Evolutionary conservation across 2,888 invertebrate species (phyloP).

Genomic region (Xestia rhomboidea): DNA sequence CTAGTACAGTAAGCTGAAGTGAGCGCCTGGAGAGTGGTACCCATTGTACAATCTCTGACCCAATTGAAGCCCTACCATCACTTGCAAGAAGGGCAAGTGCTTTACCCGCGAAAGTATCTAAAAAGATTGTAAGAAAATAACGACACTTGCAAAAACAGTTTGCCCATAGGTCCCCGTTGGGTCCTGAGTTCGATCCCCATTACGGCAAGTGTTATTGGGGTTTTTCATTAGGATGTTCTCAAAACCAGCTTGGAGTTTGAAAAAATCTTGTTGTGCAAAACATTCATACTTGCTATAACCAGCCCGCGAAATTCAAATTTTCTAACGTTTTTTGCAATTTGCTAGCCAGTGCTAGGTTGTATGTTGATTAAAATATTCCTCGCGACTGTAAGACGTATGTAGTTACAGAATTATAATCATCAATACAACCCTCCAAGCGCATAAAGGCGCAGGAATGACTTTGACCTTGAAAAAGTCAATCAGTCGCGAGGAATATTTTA

Average conservation of each 20-base stretch:
- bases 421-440: too few species aligned
- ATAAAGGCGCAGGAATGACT: too few species aligned
- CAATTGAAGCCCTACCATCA: slow-evolving; percentile 16
- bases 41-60: slow-evolving; percentile 40
- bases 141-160: neutral
- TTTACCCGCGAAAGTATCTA: neutral
- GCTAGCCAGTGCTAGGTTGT: too few species aligned
- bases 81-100: neutral
- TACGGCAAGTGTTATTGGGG: neutral
- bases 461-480: too few species aligned
- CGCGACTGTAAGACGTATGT: too few species aligned
- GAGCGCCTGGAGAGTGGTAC: slow-evolving; percentile 15
- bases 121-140: neutral
- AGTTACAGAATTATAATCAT: too few species aligned
- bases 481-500: too few species aligned
- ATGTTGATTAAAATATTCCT: too few species aligned
- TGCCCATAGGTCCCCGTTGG: neutral
- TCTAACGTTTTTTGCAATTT: too few species aligned
- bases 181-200: neutral
- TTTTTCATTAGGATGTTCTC: neutral
- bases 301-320: too few species aligned
- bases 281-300: too few species aligned
- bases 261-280: neutral
- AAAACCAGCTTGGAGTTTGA: neutral
- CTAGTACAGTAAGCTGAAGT: slow-evolving; percentile 16